phyloP scores from a whole-genome alignment of 2,888 invertebrate species.

The Chrysina gloriosa region DNA sequence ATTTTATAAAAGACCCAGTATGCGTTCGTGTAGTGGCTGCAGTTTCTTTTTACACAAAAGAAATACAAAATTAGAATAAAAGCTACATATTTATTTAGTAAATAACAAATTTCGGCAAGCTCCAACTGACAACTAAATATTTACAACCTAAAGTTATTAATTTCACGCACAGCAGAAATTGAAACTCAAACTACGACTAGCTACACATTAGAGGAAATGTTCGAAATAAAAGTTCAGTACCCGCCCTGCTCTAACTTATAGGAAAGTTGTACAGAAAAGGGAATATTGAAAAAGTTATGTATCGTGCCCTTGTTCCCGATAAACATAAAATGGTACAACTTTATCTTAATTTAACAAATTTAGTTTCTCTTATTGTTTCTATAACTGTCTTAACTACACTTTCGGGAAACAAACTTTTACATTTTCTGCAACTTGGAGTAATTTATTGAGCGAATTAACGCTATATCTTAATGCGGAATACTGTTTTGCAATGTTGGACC shows the following conservation, averaged over 20 bases:
- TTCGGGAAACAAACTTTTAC: no score
- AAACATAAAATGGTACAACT: not conserved
- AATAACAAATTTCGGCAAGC: not conserved
- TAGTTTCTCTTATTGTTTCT: not conserved
- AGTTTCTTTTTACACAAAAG: no score
- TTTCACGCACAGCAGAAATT: not conserved
- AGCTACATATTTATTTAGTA: not conserved
- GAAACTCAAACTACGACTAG: not conserved
- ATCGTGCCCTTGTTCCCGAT: not conserved
- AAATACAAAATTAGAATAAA: no score
- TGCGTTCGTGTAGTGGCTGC: no score
- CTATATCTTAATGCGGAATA: no score
- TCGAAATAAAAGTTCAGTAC: no score
- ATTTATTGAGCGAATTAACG: no score
- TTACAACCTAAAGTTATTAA: no score
- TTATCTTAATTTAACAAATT: not conserved
- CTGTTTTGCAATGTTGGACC: no score
- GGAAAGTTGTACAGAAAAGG: not conserved
- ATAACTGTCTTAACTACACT: not conserved
- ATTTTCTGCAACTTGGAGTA: no score
- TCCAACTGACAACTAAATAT: not conserved
- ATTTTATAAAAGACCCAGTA: no score
- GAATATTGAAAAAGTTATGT: conserved; percentile 21
- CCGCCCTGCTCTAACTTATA: not conserved
- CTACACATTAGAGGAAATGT: no score